Percentiles rank a stretch among this genome's conserved stretches.
These are phyloP conservation scores for Orthosia cruda DNA, from an alignment of 2,888 invertebrate genomes.

Conservation along the genomic window DNA sequence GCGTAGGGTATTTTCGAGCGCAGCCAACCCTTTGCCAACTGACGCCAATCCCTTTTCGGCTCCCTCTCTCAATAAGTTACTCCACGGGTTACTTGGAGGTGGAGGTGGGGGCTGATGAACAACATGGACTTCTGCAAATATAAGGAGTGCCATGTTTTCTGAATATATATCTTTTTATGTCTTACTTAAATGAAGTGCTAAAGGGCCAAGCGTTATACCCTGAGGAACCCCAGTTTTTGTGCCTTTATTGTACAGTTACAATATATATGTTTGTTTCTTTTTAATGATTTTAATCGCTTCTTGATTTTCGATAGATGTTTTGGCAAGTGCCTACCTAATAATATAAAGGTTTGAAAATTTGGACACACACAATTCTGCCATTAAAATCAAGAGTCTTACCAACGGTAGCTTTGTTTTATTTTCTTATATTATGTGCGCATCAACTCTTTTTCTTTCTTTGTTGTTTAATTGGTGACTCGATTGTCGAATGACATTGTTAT, in stretches of 20 bases:
- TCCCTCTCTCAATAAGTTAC: slow-evolving; percentile 41
- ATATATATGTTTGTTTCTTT: neutral
- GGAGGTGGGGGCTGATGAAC: slow-evolving; percentile 24
- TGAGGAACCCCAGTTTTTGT: neutral
- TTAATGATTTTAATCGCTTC: neutral
- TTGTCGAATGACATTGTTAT: slow-evolving; percentile 9
- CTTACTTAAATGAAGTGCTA: neutral
- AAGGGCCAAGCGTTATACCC: neutral
- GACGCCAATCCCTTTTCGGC: slow-evolving; percentile 51
- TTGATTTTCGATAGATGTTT: neutral
- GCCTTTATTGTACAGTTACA: neutral
- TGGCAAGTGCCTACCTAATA: neutral
- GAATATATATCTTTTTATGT: slow-evolving; percentile 1
- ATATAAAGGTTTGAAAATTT: neutral
- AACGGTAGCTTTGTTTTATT: neutral
- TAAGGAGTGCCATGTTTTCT: slow-evolving; percentile 36
- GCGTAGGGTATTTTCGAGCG: slow-evolving; percentile 52
- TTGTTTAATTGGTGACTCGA: neutral
- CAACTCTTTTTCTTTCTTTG: neutral
- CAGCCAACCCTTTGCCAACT: slow-evolving; percentile 48
- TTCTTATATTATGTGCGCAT: neutral
- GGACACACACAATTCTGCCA: neutral
- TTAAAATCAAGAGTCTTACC: neutral
- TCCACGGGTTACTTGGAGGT: slow-evolving; percentile 33
- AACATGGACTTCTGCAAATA: slow-evolving; percentile 55